phyloP scores from a whole-genome alignment of 2,888 invertebrate genomes.

The Amphiduros pacificus region DNA sequence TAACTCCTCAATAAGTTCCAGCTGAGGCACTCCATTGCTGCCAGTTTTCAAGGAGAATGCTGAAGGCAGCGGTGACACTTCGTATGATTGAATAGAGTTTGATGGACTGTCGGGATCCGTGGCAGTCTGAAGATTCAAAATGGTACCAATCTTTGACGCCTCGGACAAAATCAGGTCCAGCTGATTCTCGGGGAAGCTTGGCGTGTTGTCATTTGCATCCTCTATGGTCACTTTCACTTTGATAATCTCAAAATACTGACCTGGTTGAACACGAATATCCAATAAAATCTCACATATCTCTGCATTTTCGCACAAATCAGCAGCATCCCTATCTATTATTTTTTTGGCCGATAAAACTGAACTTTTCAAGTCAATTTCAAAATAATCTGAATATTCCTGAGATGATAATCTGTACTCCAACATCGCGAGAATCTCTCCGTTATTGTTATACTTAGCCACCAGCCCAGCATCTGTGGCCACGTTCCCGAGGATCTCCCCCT shows the following conservation, averaged over 20 bases:
- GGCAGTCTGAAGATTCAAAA: slow-evolving; percentile 26
- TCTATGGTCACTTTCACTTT: slow-evolving; percentile 5
- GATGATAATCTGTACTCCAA: slow-evolving; percentile 19
- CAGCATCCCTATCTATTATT: slow-evolving; percentile 2
- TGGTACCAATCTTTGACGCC: slow-evolving; percentile 21
- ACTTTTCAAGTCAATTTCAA: background rate
- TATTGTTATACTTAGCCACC: slow-evolving; percentile 9
- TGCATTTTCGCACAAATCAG: background rate
- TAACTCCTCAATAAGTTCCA: slow-evolving; percentile 11
- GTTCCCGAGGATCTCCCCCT: slow-evolving; percentile 40
- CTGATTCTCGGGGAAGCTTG: slow-evolving; percentile 9
- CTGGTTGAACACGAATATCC: slow-evolving; percentile 9
- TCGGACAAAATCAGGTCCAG: slow-evolving; percentile 23
- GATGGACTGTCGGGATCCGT: slow-evolving; percentile 26
- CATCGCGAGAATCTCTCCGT: background rate
- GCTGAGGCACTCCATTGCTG: slow-evolving; percentile 3
- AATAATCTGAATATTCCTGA: background rate
- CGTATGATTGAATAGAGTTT: slow-evolving; percentile 25
- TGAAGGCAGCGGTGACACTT: too few species aligned
- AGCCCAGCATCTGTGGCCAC: slow-evolving; percentile 55
- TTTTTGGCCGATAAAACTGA: background rate
- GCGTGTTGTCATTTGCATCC: slow-evolving; percentile 16
- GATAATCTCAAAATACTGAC: slow-evolving; percentile 14
- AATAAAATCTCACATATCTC: slow-evolving; percentile 1
- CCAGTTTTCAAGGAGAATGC: background rate